Conservation (phyloP, 2,797 vertebrate species). For the Aplochiton taeniatus region DNA sequence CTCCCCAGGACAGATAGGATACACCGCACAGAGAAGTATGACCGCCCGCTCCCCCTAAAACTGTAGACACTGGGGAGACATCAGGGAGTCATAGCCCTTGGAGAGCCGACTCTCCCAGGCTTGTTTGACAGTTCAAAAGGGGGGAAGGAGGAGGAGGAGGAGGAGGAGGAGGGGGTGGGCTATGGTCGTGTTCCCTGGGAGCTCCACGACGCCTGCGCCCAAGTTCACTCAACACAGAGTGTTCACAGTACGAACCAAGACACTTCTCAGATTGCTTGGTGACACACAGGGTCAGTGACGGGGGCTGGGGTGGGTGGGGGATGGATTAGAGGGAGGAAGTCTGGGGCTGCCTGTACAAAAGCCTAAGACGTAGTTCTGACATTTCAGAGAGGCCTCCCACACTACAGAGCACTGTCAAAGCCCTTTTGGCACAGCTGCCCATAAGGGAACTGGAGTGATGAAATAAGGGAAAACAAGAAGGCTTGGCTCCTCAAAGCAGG, state of each 20-base stretch:
- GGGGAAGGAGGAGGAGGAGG: constrained; percentile 30
- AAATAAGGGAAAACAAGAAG: constrained; percentile 55
- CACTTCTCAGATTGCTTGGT: constrained; percentile 49
- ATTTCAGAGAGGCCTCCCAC: constrained; percentile 44
- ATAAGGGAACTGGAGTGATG: constrained; percentile 51
- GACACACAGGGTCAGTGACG: constrained; percentile 14
- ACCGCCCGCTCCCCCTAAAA: constrained; percentile 22
- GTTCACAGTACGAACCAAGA: constrained; percentile 53
- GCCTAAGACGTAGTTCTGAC: constrained; percentile 22
- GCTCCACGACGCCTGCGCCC: constrained; percentile 42
- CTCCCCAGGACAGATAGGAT: constrained; percentile 43
- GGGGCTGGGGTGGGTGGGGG: neutral
- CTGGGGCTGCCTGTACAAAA: constrained; percentile 38
- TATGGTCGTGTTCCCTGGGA: constrained; percentile 43
- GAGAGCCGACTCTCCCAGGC: constrained; percentile 23
- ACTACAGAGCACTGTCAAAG: constrained; percentile 28
- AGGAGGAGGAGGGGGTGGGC: no score
- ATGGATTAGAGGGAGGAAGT: constrained; percentile 32
- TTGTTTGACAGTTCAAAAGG: constrained; percentile 29
- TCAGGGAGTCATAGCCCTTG: constrained; percentile 49
- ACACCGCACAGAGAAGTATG: constrained; percentile 44
- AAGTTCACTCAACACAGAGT: constrained; percentile 49
- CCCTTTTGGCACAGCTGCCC: constrained; percentile 47
- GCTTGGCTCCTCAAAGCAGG: constrained; percentile 35
- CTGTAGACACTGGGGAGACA: constrained; percentile 31